phyloP scores from a whole-genome alignment of 2,888 invertebrate species.

The Neoaliturus tenellus region DNA sequence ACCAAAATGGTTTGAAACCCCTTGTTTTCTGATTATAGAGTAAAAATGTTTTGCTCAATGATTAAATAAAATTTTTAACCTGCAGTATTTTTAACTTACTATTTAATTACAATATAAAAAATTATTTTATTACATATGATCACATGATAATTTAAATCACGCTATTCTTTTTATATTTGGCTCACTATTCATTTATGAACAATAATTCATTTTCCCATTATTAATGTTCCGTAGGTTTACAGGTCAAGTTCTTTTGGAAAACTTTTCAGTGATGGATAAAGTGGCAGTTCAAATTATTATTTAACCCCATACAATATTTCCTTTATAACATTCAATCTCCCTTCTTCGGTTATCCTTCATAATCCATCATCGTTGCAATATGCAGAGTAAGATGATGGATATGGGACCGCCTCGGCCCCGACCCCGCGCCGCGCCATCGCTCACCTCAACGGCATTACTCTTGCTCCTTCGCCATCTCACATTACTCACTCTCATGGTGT shows the following conservation, averaged over 20 bases:
- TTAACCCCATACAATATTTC: constrained; percentile 16
- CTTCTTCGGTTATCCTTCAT: constrained; percentile 16
- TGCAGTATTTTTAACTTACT: too few relatives aligned
- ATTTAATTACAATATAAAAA: too few relatives aligned
- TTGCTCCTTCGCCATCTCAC: neutral
- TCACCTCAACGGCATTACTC: neutral
- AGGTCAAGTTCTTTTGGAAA: neutral
- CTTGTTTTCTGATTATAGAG: too few relatives aligned
- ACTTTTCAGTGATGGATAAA: neutral
- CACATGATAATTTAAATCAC: too few relatives aligned
- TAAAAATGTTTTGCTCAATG: too few relatives aligned
- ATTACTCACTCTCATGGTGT: neutral
- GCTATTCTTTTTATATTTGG: too few relatives aligned
- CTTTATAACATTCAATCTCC: constrained; percentile 22
- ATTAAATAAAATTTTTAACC: too few relatives aligned
- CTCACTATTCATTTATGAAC: too few relatives aligned
- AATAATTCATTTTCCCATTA: too few relatives aligned
- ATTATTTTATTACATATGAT: too few relatives aligned
- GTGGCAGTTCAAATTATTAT: neutral
- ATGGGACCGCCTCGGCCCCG: neutral
- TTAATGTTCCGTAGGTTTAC: neutral
- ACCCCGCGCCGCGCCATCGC: neutral
- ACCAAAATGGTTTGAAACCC: too few relatives aligned
- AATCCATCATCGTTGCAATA: constrained; percentile 30
- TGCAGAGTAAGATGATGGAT: constrained; percentile 25